Evolutionary conservation across 2,888 invertebrate genomes (phyloP), one percentile per base, ranked within the genome.

Genomic region (Teleogryllus oceanicus): DNA sequence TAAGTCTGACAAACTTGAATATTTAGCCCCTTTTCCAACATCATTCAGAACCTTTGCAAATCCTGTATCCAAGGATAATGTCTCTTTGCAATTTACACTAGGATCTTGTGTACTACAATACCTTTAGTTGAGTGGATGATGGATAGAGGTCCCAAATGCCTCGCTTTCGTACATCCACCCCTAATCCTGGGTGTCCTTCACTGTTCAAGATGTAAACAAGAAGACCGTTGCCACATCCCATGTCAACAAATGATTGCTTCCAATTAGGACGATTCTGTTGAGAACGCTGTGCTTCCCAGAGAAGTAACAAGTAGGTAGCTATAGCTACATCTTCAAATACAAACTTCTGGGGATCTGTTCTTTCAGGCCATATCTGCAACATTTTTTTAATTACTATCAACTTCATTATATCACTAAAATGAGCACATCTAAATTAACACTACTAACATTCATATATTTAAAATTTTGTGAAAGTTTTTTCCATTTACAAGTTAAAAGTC

Each of bases 171-270:
- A 97, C 89, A 89, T 98, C 98, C 83, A 96, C 90, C 2, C 97
- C 97, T 82, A 92, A 87, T 18, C 97, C 97, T 12, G 87, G 85
- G 87, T 92, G 92, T n/a, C 97, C 97, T 88, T 98, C 97, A 84
- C 91, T 90, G 77, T 91, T 90, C 18, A 99, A 89, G 83, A 98
- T 92, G 86, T 95, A 92, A 2, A 97, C 97, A 12, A 99, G 88
- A 49, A 98, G 89, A 18, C 99, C 99, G 89, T 99, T 99, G 0
- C 99, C 99, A 90, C 99, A 99, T 0, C 99, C 99, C 79, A 98
- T 89, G 87, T 99, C 99, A 0, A 97, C 92, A 90, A 98, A 99
- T 4, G 89, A 90, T 84, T 91, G 92, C 83, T 85, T 83, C 81
- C 86, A 84, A 77, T 84, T 83, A 8, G 86, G 82, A 12, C 84